phyloP scores from a whole-genome alignment of 2,888 invertebrate genomes.

The Drosophila anomelani region DNA sequence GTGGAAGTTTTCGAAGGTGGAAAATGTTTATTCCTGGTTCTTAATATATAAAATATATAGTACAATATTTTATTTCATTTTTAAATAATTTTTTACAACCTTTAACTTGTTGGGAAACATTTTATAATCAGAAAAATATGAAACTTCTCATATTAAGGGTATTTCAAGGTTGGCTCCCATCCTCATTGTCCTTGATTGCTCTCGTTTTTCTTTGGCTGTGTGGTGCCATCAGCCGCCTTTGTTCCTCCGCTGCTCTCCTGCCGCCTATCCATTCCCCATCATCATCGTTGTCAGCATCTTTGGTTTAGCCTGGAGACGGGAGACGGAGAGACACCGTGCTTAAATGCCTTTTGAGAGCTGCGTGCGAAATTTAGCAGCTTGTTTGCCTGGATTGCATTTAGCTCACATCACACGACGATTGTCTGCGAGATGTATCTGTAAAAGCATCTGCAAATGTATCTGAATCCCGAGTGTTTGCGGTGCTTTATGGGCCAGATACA shows the following conservation, averaged over 20 bases:
- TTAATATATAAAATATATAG: too few species aligned
- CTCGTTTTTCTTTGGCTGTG: slow-evolving; percentile 30
- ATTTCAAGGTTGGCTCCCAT: background rate
- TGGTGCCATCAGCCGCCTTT: slow-evolving; percentile 33
- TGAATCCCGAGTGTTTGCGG: slow-evolving; percentile 14
- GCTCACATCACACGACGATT: slow-evolving; percentile 38
- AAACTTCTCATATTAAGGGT: background rate
- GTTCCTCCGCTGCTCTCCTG: slow-evolving; percentile 20
- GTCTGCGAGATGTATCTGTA: slow-evolving; percentile 27
- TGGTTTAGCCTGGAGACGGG: slow-evolving; percentile 14
- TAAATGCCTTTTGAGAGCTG: slow-evolving; percentile 71
- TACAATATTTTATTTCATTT: too few species aligned
- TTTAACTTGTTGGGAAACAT: too few species aligned
- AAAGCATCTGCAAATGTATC: slow-evolving; percentile 20
- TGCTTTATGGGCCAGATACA: slow-evolving; percentile 42
- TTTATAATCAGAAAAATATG: too few species aligned
- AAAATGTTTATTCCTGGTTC: background rate
- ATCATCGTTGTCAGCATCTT: slow-evolving; percentile 44
- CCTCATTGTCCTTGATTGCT: slow-evolving; percentile 30
- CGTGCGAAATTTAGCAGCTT: slow-evolving; percentile 79
- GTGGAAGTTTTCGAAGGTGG: too few species aligned
- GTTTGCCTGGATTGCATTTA: slow-evolving; percentile 56
- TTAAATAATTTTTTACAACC: too few species aligned
- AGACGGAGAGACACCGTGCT: slow-evolving; percentile 32
- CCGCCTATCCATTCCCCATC: slow-evolving; percentile 39